Base-by-base conservation (phyloP, 2,113 vertebrate genomes). In the Upupa epops region DNA sequence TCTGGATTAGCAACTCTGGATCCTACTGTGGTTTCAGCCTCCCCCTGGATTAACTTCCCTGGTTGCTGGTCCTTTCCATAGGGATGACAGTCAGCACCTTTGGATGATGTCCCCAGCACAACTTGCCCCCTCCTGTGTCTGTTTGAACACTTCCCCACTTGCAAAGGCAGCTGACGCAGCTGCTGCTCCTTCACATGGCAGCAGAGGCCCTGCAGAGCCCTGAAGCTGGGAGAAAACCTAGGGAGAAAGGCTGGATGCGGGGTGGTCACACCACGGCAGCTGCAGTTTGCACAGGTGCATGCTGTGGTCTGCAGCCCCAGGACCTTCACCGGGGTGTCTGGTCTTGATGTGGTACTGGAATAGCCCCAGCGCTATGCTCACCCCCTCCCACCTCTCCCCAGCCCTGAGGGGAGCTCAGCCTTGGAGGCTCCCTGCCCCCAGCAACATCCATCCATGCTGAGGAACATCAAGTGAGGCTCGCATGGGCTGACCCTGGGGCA, bases 341-440 rank as follows among this genome's bases (percentile, higher is more conserved):
- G 0, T 6, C 81, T 75, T 89, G 51, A 76, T 72, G 58, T 66
- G 84, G 69, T 17, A 28, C 45, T 80, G n/a, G 54, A 75, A 36
- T 7, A 21, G 18, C 12, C 45, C 48, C 40, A 32, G 65, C 1
- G 0, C 49, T 1, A 0, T 40, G 29, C 28, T 12, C 1, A 13
- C 37, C 45, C 36, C 64, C 64, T 87, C 52, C 32, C 56, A 46
- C 22, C 60, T 86, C 58, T 59, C 29, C 40, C 54, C 15, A 19
- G 12, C 45, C 22, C 22, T 42, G 25, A 13, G 46, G 18, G 8
- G 5, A 68, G 34, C 37, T 72, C 86, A 18, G 16, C 59, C 83
- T 82, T 54, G n/a, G 42, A 76, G 59, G 79, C 60, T 70, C 34
- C 42, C 9, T 24, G n/a, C 32, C 61, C 63, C 70, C 11, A 2